Base-by-base conservation (phyloP, 2,888 invertebrate genomes). In the Polyommatus iphigenia region DNA sequence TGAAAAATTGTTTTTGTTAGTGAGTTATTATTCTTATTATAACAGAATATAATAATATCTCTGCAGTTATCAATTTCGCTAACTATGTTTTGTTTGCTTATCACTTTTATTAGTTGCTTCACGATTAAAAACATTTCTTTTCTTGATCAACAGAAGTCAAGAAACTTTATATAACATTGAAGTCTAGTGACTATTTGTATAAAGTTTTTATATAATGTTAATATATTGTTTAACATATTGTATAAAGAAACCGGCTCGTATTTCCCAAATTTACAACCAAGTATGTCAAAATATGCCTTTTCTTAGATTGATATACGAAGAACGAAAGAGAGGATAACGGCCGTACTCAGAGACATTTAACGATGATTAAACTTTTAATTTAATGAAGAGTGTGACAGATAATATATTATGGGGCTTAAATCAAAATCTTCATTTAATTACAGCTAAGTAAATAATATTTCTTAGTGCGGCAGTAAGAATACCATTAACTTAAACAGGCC, bases 81-180 rank as follows among this genome's bases (percentile, higher is more conserved):
- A 62, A 62, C 62, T 62, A 29, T 67, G 67, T 67, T 67, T 67
- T 67, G 18, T 67, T 67, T 67, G 15, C 67, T 67, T 32, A 67
- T 67, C 67, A 67, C 29, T 29, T 67, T 67, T 29, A 67, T 67
- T 67, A 18, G 67, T 67, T 67, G 6, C 67, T 29, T 29, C 5
- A 67, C 15, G 67, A 32, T 67, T 18, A 67, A 67, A 67, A 67
- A 67, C 67, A 32, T 15, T 32, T 24, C 15, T 67, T 29, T 67
- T 67, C 67, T 54, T 67, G 29, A 67, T 6, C 18, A 29, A 67
- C 67, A 67, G 5, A 67, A 29, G 67, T 67, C 6, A 67, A 67
- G 67, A 67, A 67, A 29, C 29, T 67, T 18, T 67, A 32, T 2
- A 2, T 10, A 2, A 41, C 8, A 50, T 13, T 50, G 3, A 50